Conservation (phyloP, 2,888 invertebrate genomes). For the Epinotia brunnichana region DNA sequence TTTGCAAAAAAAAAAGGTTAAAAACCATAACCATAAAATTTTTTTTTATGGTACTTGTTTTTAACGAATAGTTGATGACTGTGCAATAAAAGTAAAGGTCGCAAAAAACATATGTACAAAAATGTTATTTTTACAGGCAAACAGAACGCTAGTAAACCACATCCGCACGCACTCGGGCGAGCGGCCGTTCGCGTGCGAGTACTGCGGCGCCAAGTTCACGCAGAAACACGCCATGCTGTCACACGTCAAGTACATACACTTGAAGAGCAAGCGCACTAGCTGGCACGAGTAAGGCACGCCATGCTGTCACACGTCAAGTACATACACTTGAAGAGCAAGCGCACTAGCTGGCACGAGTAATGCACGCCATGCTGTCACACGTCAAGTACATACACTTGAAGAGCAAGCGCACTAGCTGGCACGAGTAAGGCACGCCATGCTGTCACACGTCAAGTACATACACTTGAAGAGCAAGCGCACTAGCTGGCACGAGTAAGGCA, state of each 20-base stretch:
- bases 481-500: too few species aligned
- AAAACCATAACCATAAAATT: too few species aligned
- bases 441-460: too few species aligned
- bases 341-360: not conserved
- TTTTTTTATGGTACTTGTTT: too few species aligned
- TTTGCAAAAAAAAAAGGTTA: too few species aligned
- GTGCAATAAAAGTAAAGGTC: too few species aligned
- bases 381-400: constrained; percentile 43
- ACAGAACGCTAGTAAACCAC: constrained; percentile 44
- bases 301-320: constrained; percentile 48
- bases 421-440: too few species aligned
- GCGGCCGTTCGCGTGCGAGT: constrained; percentile 51
- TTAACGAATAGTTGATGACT: too few species aligned
- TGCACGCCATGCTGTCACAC: constrained; percentile 49
- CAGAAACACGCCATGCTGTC: constrained; percentile 50
- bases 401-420: not conserved
- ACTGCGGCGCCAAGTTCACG: constrained; percentile 51
- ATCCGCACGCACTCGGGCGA: constrained; percentile 46
- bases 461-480: too few species aligned
- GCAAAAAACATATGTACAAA: too few species aligned
- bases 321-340: constrained; percentile 34
- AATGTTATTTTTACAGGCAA: constrained; percentile 47
- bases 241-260: constrained; percentile 48
- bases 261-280: constrained; percentile 28
- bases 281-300: constrained; percentile 29